Evolutionary conservation across 2,888 invertebrate species (phyloP), one percentile per base, ranked within the genome.

Genomic region (Dysmachus trigonus): DNA sequence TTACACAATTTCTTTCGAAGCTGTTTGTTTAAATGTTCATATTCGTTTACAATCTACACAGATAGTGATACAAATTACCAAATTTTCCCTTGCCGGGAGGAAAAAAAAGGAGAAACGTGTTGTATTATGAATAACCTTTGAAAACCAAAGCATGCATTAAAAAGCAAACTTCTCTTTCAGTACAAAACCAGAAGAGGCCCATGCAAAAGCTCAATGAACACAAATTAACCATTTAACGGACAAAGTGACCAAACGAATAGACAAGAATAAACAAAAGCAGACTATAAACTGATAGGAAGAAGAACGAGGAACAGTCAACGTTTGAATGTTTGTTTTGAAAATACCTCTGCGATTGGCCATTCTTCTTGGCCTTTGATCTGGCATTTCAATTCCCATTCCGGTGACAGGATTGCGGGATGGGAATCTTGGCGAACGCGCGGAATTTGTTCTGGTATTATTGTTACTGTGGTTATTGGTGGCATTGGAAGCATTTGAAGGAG

Each of bases 351-450:
- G 88, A 62, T 27, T 62, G 47, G 87, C 88, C 88, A 89, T 89
- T 88, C 87, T 87, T 87, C 88, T 90, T 88, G 81, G 87, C 86
- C 85, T 89, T 88, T 89, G 89, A 62, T 88, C 89, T 87, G 89
- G 89, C 33, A 87, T 89, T 85, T 88, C 89, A 71, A 91, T 87
- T 82, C 90, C 90, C 81, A 89, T 87, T 35, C 90, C 90, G 33
- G 90, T 90, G n/a, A 90, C 90, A 7, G 90, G 90, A 89, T 90
- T 91, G 22, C 90, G 90, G 81, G 89, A 73, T 27, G 86, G 87
- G 51, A 31, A 33, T 85, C 86, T 72, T 82, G 71, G 72, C 30
- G 83, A 84, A 27, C 79, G 51, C 47, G 30, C 27, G 41, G 79
- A n/a, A 10, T 30, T 51, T 8, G 33, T 33, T 7, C 33, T 82